Evolutionary conservation across 2,113 vertebrate species (phyloP), one percentile per base, ranked within the genome.

Genomic region (Hippolais icterina): DNA sequence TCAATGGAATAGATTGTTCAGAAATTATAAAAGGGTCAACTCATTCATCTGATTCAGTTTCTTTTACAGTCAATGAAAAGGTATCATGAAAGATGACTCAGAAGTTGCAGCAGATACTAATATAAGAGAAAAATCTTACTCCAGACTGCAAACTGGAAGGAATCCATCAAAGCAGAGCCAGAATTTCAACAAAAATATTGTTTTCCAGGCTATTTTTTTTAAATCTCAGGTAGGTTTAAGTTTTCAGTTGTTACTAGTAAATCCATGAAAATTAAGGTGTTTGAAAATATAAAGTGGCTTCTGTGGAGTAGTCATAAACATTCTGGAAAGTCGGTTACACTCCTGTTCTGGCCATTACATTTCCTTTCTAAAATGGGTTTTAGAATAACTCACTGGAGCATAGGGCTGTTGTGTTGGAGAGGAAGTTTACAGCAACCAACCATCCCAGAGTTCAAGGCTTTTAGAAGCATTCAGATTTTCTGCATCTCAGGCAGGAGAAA

Each of bases 31-130:
- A 89, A 71, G 20, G 41, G 52, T 71, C 60, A 90, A 27, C 29
- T 78, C 61, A 76, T 53, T 68, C 50, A n/a, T 46, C 61, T 91
- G 49, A 90, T 63, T 84, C 78, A 84, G 49, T 19, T 87, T 56
- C 39, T 78, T 82, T 87, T 83, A 87, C 31, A 83, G 50, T 85
- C 77, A 93, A 41, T 87, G n/a, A 65, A 93, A 87, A 93, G 21
- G 39, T 74, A 91, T 57, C 28, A 53, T 47, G 50, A 85, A 87
- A 89, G 70, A 91, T 91, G 50, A 87, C 70, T 94, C 66, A 72
- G 74, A 70, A 95, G 46, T 25, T 63, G 57, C 3, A 75, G 37
- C 20, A 75, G 29, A 75, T 10, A 56, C 17, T 57, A 68, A 59
- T 1, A 2, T 10, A 94, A 24, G 33, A 83, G 23, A 76, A 92